Evolutionary conservation across 2,113 vertebrate species (phyloP).

Genomic region (Oreochromis spilurus): DNA sequence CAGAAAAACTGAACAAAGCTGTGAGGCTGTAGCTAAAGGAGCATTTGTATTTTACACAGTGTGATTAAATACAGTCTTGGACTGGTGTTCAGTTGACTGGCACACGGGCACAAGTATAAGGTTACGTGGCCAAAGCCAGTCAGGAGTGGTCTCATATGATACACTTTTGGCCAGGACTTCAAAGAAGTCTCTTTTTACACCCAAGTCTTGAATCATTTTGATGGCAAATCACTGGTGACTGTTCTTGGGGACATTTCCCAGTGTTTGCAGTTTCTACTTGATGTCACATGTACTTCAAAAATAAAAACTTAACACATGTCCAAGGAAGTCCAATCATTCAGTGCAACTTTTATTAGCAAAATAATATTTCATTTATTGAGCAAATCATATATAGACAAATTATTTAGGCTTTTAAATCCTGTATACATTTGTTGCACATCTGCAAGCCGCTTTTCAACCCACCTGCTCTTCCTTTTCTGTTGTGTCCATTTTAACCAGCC

Average conservation of each 20-base stretch:
- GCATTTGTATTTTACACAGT: not conserved
- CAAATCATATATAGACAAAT: not conserved
- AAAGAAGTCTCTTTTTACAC: slow-evolving; percentile 40
- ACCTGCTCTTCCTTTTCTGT: not conserved
- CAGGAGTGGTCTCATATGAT: slow-evolving; percentile 37
- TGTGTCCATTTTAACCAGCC: not conserved
- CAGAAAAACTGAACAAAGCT: slow-evolving; percentile 1
- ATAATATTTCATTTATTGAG: rapidly evolving
- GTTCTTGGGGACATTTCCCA: not conserved
- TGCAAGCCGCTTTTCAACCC: not conserved
- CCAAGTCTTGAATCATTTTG: slow-evolving; percentile 13
- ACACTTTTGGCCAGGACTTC: slow-evolving; percentile 25
- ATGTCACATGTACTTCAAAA: not conserved
- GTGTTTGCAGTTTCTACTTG: not conserved
- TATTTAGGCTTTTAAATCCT: not conserved
- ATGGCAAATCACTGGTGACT: slow-evolving; percentile 6
- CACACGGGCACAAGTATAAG: slow-evolving; percentile 21
- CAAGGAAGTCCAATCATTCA: not conserved
- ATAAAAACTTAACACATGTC: not conserved
- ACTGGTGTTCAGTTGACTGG: slow-evolving; percentile 22
- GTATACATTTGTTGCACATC: not conserved
- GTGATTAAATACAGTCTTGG: slow-evolving; percentile 6
- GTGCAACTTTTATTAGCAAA: not conserved
- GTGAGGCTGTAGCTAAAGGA: not conserved
- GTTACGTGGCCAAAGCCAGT: slow-evolving; percentile 35